Conservation (phyloP, 2,888 invertebrate species). For the Gasteruption jaculator region DNA sequence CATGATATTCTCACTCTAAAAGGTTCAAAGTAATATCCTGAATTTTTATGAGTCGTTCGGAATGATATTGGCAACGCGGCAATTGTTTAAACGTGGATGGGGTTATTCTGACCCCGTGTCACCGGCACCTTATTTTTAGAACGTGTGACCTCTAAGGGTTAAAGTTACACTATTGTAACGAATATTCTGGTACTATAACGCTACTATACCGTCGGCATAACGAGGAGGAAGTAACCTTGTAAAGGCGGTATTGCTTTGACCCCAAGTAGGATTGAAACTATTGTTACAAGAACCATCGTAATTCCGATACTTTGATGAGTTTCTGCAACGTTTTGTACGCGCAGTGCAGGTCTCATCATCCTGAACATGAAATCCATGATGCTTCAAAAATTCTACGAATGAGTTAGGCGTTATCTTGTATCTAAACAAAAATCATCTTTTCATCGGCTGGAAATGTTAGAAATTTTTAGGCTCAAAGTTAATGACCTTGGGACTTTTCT, state of each 20-base stretch:
- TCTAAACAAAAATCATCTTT: conserved; percentile 18
- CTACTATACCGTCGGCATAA: conserved; percentile 50
- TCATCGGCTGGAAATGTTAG: background rate
- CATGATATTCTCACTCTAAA: too few relatives aligned
- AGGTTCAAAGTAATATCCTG: too few relatives aligned
- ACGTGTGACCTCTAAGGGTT: too few relatives aligned
- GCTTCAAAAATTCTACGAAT: conserved; percentile 54
- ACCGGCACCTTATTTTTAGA: too few relatives aligned
- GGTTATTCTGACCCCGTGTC: too few relatives aligned
- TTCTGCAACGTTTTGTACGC: conserved; percentile 19
- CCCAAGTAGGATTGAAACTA: conserved; percentile 38
- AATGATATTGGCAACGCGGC: too few relatives aligned
- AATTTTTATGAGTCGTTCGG: too few relatives aligned
- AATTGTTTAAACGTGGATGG: too few relatives aligned
- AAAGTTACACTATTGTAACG: too few relatives aligned
- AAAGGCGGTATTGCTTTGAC: conserved; percentile 36
- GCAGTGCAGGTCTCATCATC: conserved; percentile 24
- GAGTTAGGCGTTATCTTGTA: conserved; percentile 27
- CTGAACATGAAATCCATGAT: conserved; percentile 35
- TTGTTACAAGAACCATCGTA: conserved; percentile 48
- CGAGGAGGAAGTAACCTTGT: conserved; percentile 43
- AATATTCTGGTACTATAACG: too few relatives aligned
- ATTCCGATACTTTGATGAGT: conserved; percentile 32
- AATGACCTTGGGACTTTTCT: too few relatives aligned
- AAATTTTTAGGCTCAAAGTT: too few relatives aligned